These are phyloP conservation scores for Diaperis boleti DNA, from an alignment of 2,888 invertebrate species.

Conservation along the genomic window DNA sequence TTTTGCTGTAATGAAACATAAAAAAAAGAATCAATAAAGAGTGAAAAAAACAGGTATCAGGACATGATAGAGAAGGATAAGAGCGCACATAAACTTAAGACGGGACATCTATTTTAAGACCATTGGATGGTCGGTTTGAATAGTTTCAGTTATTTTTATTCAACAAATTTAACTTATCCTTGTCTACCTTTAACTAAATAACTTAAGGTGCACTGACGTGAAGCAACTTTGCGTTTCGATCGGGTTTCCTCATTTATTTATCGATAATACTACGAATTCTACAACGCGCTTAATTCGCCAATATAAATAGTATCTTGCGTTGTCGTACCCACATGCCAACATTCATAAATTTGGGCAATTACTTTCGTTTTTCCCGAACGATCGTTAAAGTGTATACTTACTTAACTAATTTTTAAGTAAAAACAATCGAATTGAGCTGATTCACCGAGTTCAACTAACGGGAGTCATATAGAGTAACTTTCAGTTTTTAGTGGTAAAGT, in stretches of 20 bases:
- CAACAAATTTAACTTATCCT: constrained; percentile 51
- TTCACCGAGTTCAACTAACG: constrained; percentile 10
- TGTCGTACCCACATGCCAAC: constrained; percentile 18
- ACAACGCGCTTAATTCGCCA: constrained; percentile 19
- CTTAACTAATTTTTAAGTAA: not conserved
- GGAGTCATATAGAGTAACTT: constrained; percentile 6
- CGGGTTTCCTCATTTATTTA: constrained; percentile 10
- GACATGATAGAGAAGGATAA: constrained; percentile 49
- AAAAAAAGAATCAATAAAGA: constrained; percentile 8
- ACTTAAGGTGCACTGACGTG: constrained; percentile 28
- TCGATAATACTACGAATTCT: constrained; percentile 16
- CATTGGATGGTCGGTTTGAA: constrained; percentile 53
- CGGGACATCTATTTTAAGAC: constrained; percentile 49
- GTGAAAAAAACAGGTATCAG: constrained; percentile 31
- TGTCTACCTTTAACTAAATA: constrained; percentile 45
- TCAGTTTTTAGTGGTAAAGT: not conserved
- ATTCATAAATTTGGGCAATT: constrained; percentile 10
- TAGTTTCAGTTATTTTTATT: constrained; percentile 57
- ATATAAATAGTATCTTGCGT: constrained; percentile 23
- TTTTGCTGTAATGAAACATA: constrained; percentile 38
- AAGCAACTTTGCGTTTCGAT: constrained; percentile 11
- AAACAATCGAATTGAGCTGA: constrained; percentile 3
- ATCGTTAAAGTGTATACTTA: constrained; percentile 5
- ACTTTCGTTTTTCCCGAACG: constrained; percentile 16
- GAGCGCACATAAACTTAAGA: constrained; percentile 50